Evolutionary conservation across 2,113 vertebrate species (phyloP), one percentile per base, ranked within the genome.

Genomic region (Oenanthe melanoleuca): DNA sequence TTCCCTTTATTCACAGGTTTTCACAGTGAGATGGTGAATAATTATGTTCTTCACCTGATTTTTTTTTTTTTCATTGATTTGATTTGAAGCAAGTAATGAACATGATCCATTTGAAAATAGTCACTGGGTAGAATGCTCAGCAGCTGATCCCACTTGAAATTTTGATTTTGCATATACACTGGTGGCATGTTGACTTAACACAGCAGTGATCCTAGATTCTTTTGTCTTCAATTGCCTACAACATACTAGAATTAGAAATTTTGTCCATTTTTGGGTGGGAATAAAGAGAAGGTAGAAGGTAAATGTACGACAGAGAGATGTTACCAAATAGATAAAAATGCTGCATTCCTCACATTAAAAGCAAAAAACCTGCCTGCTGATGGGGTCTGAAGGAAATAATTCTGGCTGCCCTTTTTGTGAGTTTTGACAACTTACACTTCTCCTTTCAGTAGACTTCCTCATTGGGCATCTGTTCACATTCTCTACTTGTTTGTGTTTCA

Each of bases 1-100:
- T 72, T 80, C 34, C 0, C 2, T 5, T 86, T 64, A 73, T 42
- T 61, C 34, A 26, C 8, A 44, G 10, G 5, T 88, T 88, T 74
- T 53, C 31, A 33, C 0, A 0, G 34, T 70, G 22, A 6, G 19
- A 25, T 71, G 22, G 17, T 80, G 14, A n/a, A 9, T 65, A 75
- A 45, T 61, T 49, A 19, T 24, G 14, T 8, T 64, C 25, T 79
- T 88, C 38, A 34, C 17, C 13, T 82, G 52, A n/a, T 3, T 52
- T 66, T 78, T 42, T 66, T 78, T 42, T 33, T 8, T 33, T 8
- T 38, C 13, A 40, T 2, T 21, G 4, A 5, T 75, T 86, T 81
- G 17, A 57, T 93, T 88, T 79, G 37, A 74, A 71, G 37, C 25
- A 73, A 23, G 57, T 80, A 42, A 23, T 0, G 1, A 66, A 57